These are phyloP conservation scores for Poecile atricapillus DNA, from an alignment of 2,113 vertebrate genomes.

Conservation along the genomic window DNA sequence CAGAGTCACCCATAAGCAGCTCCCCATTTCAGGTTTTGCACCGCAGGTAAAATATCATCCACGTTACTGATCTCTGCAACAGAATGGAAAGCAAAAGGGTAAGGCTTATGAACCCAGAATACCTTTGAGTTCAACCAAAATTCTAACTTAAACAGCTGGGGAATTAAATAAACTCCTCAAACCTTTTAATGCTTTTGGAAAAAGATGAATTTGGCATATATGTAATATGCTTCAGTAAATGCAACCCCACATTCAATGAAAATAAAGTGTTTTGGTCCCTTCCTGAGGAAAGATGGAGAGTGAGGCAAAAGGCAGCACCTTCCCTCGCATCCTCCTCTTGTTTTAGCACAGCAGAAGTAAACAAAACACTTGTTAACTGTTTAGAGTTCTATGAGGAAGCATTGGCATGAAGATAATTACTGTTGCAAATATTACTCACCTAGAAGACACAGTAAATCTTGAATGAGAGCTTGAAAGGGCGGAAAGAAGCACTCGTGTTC, in stretches of 20 bases:
- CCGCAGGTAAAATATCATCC: conserved; percentile 82
- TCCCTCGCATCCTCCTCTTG: background rate
- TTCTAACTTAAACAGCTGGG: background rate
- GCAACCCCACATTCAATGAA: background rate
- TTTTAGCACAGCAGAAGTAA: background rate
- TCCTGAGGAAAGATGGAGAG: background rate
- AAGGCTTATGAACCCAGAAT: background rate
- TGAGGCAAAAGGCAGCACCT: background rate
- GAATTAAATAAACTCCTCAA: background rate
- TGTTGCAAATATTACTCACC: conserved; percentile 69
- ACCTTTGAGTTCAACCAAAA: background rate
- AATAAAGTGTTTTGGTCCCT: background rate
- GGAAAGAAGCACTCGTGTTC: conserved; percentile 89
- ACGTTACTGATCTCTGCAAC: conserved; percentile 80
- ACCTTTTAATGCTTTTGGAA: background rate
- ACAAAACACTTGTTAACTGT: background rate
- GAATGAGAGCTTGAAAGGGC: conserved; percentile 81
- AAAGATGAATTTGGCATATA: background rate
- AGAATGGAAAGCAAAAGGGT: background rate
- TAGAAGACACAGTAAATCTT: conserved; percentile 78
- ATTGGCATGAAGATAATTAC: background rate
- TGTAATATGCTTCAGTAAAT: background rate
- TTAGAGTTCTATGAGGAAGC: background rate
- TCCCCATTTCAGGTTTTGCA: conserved; percentile 73
- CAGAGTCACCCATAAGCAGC: background rate